phyloP scores from a whole-genome alignment of 2,113 vertebrate species.

The Arothron firmamentum region DNA sequence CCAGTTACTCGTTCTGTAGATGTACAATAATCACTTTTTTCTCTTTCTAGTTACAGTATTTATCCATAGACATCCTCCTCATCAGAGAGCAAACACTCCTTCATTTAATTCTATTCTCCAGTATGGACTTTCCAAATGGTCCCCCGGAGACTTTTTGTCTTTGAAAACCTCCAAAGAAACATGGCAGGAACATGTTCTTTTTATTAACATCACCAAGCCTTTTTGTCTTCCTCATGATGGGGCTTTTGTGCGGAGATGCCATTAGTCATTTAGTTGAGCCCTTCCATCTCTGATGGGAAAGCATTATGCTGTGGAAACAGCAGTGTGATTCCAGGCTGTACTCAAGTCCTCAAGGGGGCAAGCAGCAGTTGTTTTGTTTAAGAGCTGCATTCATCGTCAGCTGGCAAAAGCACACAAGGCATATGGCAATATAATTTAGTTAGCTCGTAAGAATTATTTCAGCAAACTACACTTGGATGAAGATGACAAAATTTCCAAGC shows the following conservation, averaged over 20 bases:
- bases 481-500: slow-evolving; percentile 67
- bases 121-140: slow-evolving; percentile 29
- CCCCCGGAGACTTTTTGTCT: slow-evolving; percentile 42
- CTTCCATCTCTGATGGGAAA: slow-evolving; percentile 42
- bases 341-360: slow-evolving; percentile 46
- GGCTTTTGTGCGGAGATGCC: slow-evolving; percentile 36
- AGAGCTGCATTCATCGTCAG: slow-evolving; percentile 59
- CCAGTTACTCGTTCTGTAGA: background rate
- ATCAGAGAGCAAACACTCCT: slow-evolving; percentile 38
- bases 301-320: slow-evolving; percentile 58
- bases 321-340: slow-evolving; percentile 42
- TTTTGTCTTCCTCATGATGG: slow-evolving; percentile 31
- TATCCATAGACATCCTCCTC: slow-evolving; percentile 27
- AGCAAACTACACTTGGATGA: slow-evolving; percentile 61
- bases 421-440: slow-evolving; percentile 73
- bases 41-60: background rate
- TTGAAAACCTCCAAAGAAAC: slow-evolving; percentile 41
- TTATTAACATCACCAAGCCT: slow-evolving; percentile 7
- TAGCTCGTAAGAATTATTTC: slow-evolving; percentile 68
- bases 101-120: slow-evolving; percentile 46
- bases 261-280: slow-evolving; percentile 55
- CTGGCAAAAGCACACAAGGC: slow-evolving; percentile 53
- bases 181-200: slow-evolving; percentile 31
- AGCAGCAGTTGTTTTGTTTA: slow-evolving; percentile 61
- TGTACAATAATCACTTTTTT: background rate